A percentile compares a stretch with the other conserved stretches of the same genome.
phyloP scores from a whole-genome alignment of 30 jellyfish, hydroid and myxozoan genomes.

The Calvadosia cruxmelitensis region DNA sequence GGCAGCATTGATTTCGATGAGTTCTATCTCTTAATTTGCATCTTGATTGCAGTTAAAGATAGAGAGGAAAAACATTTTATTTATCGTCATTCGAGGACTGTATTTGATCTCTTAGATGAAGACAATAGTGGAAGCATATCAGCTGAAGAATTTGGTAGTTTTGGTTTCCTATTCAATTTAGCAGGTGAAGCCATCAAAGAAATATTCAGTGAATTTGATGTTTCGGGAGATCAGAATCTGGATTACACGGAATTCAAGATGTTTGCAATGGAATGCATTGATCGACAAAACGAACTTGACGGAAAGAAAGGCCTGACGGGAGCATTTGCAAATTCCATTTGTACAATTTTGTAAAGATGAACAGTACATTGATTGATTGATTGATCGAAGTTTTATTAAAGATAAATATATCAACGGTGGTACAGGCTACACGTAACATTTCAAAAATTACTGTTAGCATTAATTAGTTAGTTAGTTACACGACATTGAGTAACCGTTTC shows the following conservation, averaged over 20 bases:
- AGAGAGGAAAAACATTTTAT: slow-evolving; percentile 67
- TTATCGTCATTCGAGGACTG: slow-evolving; percentile 84
- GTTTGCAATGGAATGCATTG: slow-evolving; percentile 96
- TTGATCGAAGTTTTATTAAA: no score
- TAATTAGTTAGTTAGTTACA: no score
- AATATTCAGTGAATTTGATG: slow-evolving; percentile 75
- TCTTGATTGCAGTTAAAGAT: slow-evolving; percentile 74
- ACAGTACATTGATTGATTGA: no score
- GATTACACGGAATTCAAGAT: slow-evolving; percentile 77
- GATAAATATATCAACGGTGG: no score
- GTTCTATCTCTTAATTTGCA: slow-evolving; percentile 62
- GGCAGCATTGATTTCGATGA: slow-evolving; percentile 84
- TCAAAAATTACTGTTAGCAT: no score
- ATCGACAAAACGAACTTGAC: slow-evolving; percentile 28
- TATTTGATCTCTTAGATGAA: slow-evolving; percentile 67
- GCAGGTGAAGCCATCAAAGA: slow-evolving; percentile 59
- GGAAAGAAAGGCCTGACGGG: not conserved
- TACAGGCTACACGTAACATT: no score
- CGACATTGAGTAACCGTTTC: no score
- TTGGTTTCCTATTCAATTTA: slow-evolving; percentile 69
- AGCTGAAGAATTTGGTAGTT: slow-evolving; percentile 71
- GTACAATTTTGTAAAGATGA: not conserved
- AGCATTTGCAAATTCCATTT: not conserved
- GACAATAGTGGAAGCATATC: slow-evolving; percentile 68
- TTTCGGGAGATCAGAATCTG: slow-evolving; percentile 74